Conservation (phyloP, 2,797 vertebrate species). For the Scolopax rusticola region DNA sequence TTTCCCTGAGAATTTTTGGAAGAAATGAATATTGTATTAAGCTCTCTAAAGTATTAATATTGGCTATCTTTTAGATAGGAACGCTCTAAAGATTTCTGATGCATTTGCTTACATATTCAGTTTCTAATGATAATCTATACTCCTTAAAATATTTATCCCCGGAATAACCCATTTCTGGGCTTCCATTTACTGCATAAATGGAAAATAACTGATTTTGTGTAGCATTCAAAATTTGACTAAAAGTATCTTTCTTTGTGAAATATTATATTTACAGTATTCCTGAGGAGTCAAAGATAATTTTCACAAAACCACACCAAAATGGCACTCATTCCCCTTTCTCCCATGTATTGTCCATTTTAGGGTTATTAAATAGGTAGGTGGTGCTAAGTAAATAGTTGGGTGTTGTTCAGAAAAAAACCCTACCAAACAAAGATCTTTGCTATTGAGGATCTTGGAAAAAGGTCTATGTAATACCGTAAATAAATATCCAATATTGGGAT, state of each 20-base stretch:
- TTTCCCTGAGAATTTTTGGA: not conserved
- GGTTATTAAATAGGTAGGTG: not conserved
- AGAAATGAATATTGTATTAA: not conserved
- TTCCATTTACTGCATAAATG: not conserved
- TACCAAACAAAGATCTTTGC: not conserved
- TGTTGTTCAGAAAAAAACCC: not conserved
- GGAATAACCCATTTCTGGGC: not conserved
- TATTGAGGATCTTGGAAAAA: not conserved
- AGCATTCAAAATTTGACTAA: not conserved
- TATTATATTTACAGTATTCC: not conserved
- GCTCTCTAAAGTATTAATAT: not conserved
- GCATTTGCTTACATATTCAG: not conserved
- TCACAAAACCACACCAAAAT: not conserved
- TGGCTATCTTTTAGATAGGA: not conserved
- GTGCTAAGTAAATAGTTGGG: not conserved
- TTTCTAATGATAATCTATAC: not conserved
- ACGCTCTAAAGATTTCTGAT: not conserved
- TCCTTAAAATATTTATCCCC: not conserved
- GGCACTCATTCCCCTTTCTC: not conserved
- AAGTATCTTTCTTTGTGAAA: not conserved
- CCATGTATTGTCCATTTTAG: fast-evolving
- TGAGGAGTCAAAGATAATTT: not conserved
- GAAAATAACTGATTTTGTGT: not conserved
- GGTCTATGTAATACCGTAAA: fast-evolving
- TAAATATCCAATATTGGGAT: not conserved